Evolutionary conservation across 2,888 invertebrate genomes (phyloP).

Genomic region (Synanthedon andrenaeformis): DNA sequence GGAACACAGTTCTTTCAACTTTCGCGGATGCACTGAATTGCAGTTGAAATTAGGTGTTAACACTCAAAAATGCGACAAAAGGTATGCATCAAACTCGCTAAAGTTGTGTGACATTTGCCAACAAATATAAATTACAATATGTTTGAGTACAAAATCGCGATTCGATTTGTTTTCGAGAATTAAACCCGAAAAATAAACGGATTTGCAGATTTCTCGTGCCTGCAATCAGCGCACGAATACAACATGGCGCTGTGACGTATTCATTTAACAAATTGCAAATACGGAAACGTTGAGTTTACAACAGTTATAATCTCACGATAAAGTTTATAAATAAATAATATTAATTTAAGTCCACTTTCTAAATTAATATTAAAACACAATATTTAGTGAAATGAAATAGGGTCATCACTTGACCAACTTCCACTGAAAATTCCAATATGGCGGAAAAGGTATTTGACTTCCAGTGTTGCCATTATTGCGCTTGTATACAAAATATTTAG

Average conservation of each 20-base stretch:
- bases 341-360: slow-evolving; percentile 36
- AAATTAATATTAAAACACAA: slow-evolving; percentile 31
- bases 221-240: slow-evolving; percentile 72
- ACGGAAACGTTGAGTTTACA: slow-evolving; percentile 30
- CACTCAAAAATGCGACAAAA: slow-evolving; percentile 62
- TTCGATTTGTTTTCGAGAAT: slow-evolving; percentile 64
- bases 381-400: slow-evolving; percentile 50
- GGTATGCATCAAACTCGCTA: slow-evolving; percentile 63
- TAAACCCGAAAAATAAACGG: slow-evolving; percentile 69
- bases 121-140: slow-evolving; percentile 66
- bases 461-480: slow-evolving; percentile 32
- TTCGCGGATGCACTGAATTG: slow-evolving; percentile 71
- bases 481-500: not conserved
- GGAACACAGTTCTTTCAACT: slow-evolving; percentile 72
- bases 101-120: slow-evolving; percentile 64
- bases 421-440: slow-evolving; percentile 66
- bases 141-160: slow-evolving; percentile 68
- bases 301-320: slow-evolving; percentile 21
- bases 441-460: slow-evolving; percentile 48
- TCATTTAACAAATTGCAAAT: slow-evolving; percentile 63
- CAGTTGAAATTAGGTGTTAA: slow-evolving; percentile 65
- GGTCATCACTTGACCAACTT: slow-evolving; percentile 64
- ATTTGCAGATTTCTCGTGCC: slow-evolving; percentile 71
- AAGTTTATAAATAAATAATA: slow-evolving; percentile 34
- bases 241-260: slow-evolving; percentile 72